Evolutionary conservation across 2,888 invertebrate genomes (phyloP).

Genomic region (Metacarcinus magister): DNA sequence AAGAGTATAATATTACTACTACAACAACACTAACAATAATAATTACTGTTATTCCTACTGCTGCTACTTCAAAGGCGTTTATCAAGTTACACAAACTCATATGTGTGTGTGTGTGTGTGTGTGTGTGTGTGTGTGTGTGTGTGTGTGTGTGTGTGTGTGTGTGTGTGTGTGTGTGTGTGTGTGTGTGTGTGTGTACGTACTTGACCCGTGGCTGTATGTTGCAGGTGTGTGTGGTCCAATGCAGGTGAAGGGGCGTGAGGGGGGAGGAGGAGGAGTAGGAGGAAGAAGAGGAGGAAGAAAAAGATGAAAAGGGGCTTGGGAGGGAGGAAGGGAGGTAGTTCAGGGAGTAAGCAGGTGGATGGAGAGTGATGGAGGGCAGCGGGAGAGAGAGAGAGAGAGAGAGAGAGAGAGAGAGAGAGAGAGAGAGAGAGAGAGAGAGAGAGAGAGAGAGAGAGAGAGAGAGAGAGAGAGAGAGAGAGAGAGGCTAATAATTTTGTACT

Average conservation of each 20-base stretch:
- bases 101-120: too few species aligned
- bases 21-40: not conserved
- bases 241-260: not conserved
- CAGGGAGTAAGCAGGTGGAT: not conserved
- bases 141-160: conserved; percentile 13
- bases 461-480: conserved; percentile 55
- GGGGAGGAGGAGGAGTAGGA: not conserved
- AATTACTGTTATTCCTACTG: not conserved
- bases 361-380: not conserved
- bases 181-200: not conserved
- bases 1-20: not conserved
- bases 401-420: not conserved
- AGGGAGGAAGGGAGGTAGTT: not conserved
- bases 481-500: not conserved
- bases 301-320: not conserved
- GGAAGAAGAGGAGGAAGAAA: not conserved
- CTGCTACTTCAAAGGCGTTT: not conserved
- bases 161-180: not conserved
- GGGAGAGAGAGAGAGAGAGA: not conserved
- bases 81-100: not conserved
- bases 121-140: not conserved
- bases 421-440: conserved; percentile 52
- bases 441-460: conserved; percentile 55
- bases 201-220: not conserved
- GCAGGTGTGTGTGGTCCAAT: not conserved